Base-by-base conservation (phyloP, 2,113 vertebrate genomes). In the Daphoenositta chrysoptera region DNA sequence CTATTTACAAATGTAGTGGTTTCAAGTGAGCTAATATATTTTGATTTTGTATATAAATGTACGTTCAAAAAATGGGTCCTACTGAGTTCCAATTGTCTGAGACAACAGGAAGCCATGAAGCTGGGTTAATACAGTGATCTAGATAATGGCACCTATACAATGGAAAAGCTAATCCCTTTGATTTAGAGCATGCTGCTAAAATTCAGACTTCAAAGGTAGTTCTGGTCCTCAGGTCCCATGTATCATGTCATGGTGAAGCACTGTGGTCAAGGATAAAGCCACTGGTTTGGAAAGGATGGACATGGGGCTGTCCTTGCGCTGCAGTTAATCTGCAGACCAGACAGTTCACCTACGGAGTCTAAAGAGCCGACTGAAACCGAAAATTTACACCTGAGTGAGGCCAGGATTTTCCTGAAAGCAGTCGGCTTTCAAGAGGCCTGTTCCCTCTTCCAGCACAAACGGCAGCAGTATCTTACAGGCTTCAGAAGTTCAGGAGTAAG, bases 251-350 rank as follows among this genome's bases (percentile, higher is more conserved):
- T 1, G 15, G 35, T 33, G 70, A n/a, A 79, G 73, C 35, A 20
- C 47, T 40, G 21, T 0, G 0, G n/a, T 16, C 75, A 72, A 3
- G 21, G 63, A 56, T 4, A 68, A 84, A 84, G 54, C 3, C 35
- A 75, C 14, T 28, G 15, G 30, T 44, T 68, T 71, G 70, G 61
- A 75, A 71, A 83, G 45, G 35, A 87, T 6, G 19, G 20, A 28
- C 42, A 5, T 4, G 8, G 65, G 8, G 65, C 64, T 66, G 13
- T 27, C 33, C 28, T 22, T 14, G 15, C 2, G 8, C 31, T 66
- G 30, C 45, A 48, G 61, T 51, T 60, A n/a, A 68, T 79, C 30
- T 68, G 57, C 78, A 85, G 75, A 95, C 24, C 65, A 79, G 70
- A 53, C 6, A 16, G 54, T 12, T 89, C 24, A 35, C 37, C 77